These are phyloP conservation scores for Hozukius guyotensis DNA, from an alignment of 2,797 vertebrate genomes.

Conservation along the genomic window DNA sequence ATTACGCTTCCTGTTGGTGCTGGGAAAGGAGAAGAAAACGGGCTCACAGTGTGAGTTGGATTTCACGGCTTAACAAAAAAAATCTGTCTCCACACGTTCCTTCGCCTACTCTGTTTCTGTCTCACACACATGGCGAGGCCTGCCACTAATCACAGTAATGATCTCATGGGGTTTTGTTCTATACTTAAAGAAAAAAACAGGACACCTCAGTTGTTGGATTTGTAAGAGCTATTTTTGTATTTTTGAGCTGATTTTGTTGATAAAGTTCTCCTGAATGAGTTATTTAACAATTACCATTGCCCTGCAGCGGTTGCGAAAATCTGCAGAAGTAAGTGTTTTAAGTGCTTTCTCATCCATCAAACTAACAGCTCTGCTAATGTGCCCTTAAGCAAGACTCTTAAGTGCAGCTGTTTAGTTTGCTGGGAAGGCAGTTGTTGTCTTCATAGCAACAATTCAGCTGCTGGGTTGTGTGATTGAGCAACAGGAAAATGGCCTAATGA, in stretches of 20 bases:
- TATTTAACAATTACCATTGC: neutral
- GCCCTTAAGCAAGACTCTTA: neutral
- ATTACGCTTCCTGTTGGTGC: constrained; percentile 43
- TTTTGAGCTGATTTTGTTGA: neutral
- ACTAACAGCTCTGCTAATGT: neutral
- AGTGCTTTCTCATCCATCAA: neutral
- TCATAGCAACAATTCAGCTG: neutral
- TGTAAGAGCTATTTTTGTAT: neutral
- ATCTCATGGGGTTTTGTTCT: constrained; percentile 8
- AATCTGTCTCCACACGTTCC: neutral
- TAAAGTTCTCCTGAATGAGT: neutral
- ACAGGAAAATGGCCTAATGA: constrained; percentile 35
- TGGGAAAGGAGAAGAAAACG: neutral
- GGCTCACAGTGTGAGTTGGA: neutral
- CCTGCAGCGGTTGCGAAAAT: neutral
- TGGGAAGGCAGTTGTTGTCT: neutral
- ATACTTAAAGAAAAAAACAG: neutral
- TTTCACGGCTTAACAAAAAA: constrained; percentile 3
- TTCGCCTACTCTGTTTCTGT: neutral
- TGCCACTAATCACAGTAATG: neutral
- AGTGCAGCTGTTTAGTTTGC: neutral
- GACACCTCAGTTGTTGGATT: neutral
- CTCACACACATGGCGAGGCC: constrained; percentile 4
- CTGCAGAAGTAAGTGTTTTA: neutral
- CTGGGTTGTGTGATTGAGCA: neutral